Evolutionary conservation across 2,113 vertebrate genomes (phyloP).

Genomic region (Pollachius pollachius): DNA sequence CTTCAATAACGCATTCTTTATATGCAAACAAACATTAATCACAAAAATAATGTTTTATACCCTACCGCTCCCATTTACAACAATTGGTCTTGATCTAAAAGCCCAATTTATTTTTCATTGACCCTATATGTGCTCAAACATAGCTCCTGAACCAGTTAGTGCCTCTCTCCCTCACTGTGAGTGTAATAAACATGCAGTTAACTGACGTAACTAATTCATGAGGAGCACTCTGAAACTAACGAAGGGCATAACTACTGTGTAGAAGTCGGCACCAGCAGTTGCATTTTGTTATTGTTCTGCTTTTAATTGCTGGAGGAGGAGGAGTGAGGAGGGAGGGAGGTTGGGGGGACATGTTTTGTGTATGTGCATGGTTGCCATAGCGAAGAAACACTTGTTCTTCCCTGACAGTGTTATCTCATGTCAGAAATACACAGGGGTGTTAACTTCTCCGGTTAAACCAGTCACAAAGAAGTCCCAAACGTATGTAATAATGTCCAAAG

Average conservation of each 20-base stretch:
- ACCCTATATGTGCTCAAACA: conserved; percentile 33
- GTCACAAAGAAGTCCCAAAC: conserved; percentile 47
- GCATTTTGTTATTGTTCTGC: conserved; percentile 69
- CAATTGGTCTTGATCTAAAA: conserved; percentile 35
- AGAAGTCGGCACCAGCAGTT: conserved; percentile 52
- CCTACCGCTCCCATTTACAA: background rate
- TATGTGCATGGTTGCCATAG: conserved; percentile 70
- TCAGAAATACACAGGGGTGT: conserved; percentile 64
- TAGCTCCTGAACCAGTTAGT: conserved; percentile 52
- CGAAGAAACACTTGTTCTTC: conserved; percentile 57
- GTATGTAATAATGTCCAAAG: conserved; percentile 38
- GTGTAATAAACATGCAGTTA: conserved; percentile 72
- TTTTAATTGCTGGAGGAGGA: conserved; percentile 66
- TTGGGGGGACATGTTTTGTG: conserved; percentile 56
- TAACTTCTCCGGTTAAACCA: conserved; percentile 34
- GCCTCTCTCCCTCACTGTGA: conserved; percentile 57
- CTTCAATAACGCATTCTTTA: background rate
- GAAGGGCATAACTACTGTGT: conserved; percentile 69
- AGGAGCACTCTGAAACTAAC: conserved; percentile 69
- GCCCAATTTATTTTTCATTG: conserved; percentile 44
- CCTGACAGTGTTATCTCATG: conserved; percentile 62
- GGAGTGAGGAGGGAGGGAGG: background rate
- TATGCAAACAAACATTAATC: conserved; percentile 12
- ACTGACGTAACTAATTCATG: conserved; percentile 75
- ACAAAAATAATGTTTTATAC: conserved; percentile 27